Evolutionary conservation across 2,113 vertebrate species (phyloP), one percentile per base, ranked within the genome.

Genomic region (Carollia perspicillata): DNA sequence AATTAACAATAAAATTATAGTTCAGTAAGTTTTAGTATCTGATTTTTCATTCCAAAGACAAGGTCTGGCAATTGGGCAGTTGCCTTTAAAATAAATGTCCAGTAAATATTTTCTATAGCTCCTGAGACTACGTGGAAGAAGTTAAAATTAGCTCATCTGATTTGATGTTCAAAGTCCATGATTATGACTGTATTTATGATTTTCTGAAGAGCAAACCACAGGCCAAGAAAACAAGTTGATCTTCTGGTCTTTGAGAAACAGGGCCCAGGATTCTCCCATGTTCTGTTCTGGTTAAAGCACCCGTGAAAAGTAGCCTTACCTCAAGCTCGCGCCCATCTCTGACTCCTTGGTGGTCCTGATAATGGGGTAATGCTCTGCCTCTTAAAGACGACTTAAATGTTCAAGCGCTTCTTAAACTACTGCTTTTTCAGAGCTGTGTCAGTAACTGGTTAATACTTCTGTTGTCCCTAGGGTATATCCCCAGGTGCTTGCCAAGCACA

Each of bases 181-280:
- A 75, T 2, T 18, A 18, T 69, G 35, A 22, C 42, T 28, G 66
- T 65, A 68, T 69, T 92, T 92, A 68, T 84, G 68, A 55, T 58
- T 35, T 14, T 80, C 5, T 5, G 78, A 65, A 88, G 60, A 88
- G 71, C 28, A 88, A 90, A n/a, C 22, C 8, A 18, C 7, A 85
- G 10, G 40, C 12, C 37, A 28, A 58, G 28, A 92, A 66, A 92
- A 72, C 42, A 71, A 20, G 7, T 16, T 58, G 44, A 42, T 51
- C 23, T 35, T 78, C 40, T 90, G 40, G 12, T 93, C 83, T 88
- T 90, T 78, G 68, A 55, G 81, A 97, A 95, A 23, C 14, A 72
- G 28, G 37, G 14, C 9, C 44, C 7, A 18, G 5, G 22, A 20
- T 17, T 23, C 11, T 44, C 58, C 9, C 3, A 8, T 5, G 71